A percentile compares a stretch with the other conserved stretches of the same genome.
Evolutionary conservation across 2,888 invertebrate genomes (phyloP).

Genomic region (Helobdella robusta): DNA sequence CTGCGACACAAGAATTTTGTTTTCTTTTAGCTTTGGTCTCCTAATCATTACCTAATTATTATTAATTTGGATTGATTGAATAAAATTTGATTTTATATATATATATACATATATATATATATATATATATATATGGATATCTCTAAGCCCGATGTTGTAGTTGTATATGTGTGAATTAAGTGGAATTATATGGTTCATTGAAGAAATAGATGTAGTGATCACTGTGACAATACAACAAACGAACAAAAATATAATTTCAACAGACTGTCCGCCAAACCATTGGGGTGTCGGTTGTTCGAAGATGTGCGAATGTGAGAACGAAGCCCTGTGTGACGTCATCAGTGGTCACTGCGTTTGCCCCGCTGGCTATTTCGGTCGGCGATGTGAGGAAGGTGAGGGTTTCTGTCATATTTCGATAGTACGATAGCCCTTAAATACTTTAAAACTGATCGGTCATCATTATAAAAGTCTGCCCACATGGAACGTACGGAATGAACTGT

Average conservation of each 20-base stretch:
- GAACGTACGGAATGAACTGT: conserved; percentile 55
- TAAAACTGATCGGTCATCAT: background rate
- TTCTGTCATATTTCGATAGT: background rate
- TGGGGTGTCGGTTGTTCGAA: conserved; percentile 65
- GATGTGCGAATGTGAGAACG: conserved; percentile 70
- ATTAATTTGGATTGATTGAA: too few relatives aligned
- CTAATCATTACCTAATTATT: too few relatives aligned
- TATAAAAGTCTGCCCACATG: conserved; percentile 56
- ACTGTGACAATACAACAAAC: background rate
- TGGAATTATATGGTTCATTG: too few relatives aligned
- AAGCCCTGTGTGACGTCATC: conserved; percentile 55
- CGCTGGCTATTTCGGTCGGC: conserved; percentile 39
- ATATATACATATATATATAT: too few relatives aligned
- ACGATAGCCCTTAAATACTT: background rate
- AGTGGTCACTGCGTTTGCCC: conserved; percentile 48
- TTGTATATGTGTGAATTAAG: too few relatives aligned
- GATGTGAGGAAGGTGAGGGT: conserved; percentile 31
- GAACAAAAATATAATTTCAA: background rate
- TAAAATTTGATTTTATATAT: too few relatives aligned
- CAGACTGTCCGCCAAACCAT: conserved; percentile 51
- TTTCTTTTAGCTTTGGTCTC: too few relatives aligned
- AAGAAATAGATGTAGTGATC: too few relatives aligned
- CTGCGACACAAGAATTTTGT: too few relatives aligned
- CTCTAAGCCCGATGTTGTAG: background rate
- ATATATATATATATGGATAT: too few relatives aligned